Base-by-base conservation (phyloP, 2,888 invertebrate species). In the Myopa testacea region DNA sequence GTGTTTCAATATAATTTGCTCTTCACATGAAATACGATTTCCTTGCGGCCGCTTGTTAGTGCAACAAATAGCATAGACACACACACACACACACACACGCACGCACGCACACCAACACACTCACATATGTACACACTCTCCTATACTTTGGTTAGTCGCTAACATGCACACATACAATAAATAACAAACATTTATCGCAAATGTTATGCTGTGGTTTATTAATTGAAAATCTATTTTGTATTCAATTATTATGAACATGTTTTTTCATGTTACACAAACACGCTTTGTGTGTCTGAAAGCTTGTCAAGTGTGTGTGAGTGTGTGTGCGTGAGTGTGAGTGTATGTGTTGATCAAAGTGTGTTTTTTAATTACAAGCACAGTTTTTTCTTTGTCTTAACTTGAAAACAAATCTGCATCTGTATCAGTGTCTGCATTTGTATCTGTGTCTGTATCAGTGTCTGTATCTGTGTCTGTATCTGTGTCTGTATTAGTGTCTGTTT, bases 191-290 rank as follows among this genome's bases (percentile, higher is more conserved):
- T 70, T 70, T 50, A 70, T 52, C 14, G 37, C 52, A 55, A 70
- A 58, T 65, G 58, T 60, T 81, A 81, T 81, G 81, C 81, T 83
- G 81, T 78, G 82, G 82, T 81, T 82, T 80, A 81, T 81, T 82
- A 81, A 83, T 82, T 82, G 81, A 81, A 82, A 82, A 60, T 69
- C 58, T 75, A 55, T 69, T 58, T 75, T 40, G 58, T 40, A 40
- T 75, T 75, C 68, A 75, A 75, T 75, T 75, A 75, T 38, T 55
- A 68, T 19, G 26, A 60, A 65, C 34, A 58, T 71, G 60, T 10
- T 62, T 26, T 73, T 62, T 70, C 55, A 55, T 55, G 55, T 55
- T n/a, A 55, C n/a, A n/a, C 55, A n/a, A 55, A 1, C 45, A 45
- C 45, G 45, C 45, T 45, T 45, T 45, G 45, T 45, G 45, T 10